Evolutionary conservation across 2,113 vertebrate genomes (phyloP).

Genomic region (Burhinus oedicnemus): DNA sequence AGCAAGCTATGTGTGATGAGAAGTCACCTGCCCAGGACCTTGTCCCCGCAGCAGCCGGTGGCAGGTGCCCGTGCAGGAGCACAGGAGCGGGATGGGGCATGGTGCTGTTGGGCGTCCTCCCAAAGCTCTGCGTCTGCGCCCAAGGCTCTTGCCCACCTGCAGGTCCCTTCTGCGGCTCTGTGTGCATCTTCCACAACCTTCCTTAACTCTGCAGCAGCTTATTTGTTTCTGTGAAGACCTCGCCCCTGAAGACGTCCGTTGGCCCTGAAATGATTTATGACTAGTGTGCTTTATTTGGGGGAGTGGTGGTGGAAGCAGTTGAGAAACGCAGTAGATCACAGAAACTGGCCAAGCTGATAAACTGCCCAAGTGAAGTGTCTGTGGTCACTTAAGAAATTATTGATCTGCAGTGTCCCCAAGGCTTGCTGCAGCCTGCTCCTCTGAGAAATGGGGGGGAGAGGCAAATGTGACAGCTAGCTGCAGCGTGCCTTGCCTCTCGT

Average conservation of each 20-base stretch:
- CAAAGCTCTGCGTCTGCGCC: fast-evolving
- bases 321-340: background rate
- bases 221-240: fast-evolving
- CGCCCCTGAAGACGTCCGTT: background rate
- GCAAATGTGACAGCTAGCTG: no score
- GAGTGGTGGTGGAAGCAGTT: no score
- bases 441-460: background rate
- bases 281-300: background rate
- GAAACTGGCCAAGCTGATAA: background rate
- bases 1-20: fast-evolving
- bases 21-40: no score
- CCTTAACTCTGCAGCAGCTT: background rate
- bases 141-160: fast-evolving
- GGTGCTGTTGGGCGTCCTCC: background rate
- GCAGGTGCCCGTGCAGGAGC: no score
- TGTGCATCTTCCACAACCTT: no score
- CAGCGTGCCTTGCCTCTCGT: fast-evolving
- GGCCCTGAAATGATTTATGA: background rate
- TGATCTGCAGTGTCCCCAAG: fast-evolving
- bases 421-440: background rate
- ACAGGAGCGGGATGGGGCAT: background rate
- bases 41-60: background rate
- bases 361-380: background rate
- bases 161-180: background rate
- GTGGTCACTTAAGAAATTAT: background rate